Evolutionary conservation across 2,113 vertebrate species (phyloP), one percentile per base, ranked within the genome.

Genomic region (Cranoglanis bouderius): DNA sequence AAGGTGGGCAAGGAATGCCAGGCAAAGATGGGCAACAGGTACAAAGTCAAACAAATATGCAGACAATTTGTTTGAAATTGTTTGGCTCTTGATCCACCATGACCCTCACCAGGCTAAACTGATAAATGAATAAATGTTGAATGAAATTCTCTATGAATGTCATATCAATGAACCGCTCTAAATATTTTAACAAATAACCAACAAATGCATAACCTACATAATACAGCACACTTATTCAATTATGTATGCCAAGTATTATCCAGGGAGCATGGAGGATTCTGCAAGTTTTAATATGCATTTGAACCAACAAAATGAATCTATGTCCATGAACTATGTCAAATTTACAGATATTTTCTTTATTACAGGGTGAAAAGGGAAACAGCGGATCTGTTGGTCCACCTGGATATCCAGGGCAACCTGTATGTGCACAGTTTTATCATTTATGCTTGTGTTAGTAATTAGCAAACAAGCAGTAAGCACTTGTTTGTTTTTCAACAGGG

Each of bases 291-390:
- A 35, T 55, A 81, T 55, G 16, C 19, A 59, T 38, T 57, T 21
- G 0, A 13, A 35, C 6, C 13, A 65, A 67, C 1, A 3, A n/a
- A 67, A 67, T 65, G 2, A 32, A 14, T 32, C n/a, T 6, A 77
- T 49, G n/a, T 81, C 18, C 6, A 53, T 53, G 29, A 61, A 61
- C 18, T 26, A 24, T 61, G 6, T 63, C 40, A 43, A 63, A 16
- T 84, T 84, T 46, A 57, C 6, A 38, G 2, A 82, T 40, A 74
- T 43, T 32, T 59, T 86, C 38, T 84, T 38, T 87, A 35, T 70
- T 86, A 53, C 51, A 99, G 98, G 98, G 98, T 82, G 95, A 95
- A 91, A 99, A 98, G 88, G 98, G 98, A 91, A 97, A 95, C 85
- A 94, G 93, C 38, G 98, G 98, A 86, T 94, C 92, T 90, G 67